Percentiles rank a stretch among this genome's conserved stretches.
These are phyloP conservation scores for Vespertilio murinus DNA, from an alignment of 2,797 vertebrate species.

Conservation along the genomic window DNA sequence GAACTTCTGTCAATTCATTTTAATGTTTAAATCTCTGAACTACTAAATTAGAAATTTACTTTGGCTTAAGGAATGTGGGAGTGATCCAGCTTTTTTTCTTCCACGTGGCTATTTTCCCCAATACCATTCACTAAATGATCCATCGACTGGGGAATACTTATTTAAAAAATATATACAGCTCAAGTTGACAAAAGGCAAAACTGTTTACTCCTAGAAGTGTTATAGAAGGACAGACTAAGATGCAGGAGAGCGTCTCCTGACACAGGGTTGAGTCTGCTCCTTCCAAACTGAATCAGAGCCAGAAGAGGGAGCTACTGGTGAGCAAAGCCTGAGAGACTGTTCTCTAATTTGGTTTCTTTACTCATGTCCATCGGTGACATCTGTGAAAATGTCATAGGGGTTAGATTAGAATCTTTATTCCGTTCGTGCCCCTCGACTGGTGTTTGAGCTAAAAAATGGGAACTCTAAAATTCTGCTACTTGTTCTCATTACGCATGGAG, in stretches of 20 bases:
- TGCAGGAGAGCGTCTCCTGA: background rate
- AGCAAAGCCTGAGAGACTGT: background rate
- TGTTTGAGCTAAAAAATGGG: background rate
- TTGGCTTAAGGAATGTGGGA: background rate
- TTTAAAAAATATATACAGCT: background rate
- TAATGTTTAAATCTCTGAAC: conserved; percentile 21
- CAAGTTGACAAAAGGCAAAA: background rate
- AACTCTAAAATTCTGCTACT: background rate
- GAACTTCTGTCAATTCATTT: background rate
- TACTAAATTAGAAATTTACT: background rate
- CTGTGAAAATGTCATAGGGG: background rate
- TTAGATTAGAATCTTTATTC: background rate
- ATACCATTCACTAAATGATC: background rate
- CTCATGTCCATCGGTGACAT: background rate
- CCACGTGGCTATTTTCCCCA: background rate
- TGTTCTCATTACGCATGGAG: background rate
- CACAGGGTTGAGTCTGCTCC: background rate
- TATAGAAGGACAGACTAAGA: background rate
- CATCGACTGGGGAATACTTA: background rate
- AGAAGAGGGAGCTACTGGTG: background rate
- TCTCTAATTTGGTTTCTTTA: background rate
- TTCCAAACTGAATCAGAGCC: background rate
- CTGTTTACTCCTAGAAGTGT: background rate
- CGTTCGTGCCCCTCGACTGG: background rate
- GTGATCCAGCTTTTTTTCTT: conserved; percentile 7